Evolutionary conservation across 2,113 vertebrate genomes (phyloP).

Genomic region (Clarias batrachus): DNA sequence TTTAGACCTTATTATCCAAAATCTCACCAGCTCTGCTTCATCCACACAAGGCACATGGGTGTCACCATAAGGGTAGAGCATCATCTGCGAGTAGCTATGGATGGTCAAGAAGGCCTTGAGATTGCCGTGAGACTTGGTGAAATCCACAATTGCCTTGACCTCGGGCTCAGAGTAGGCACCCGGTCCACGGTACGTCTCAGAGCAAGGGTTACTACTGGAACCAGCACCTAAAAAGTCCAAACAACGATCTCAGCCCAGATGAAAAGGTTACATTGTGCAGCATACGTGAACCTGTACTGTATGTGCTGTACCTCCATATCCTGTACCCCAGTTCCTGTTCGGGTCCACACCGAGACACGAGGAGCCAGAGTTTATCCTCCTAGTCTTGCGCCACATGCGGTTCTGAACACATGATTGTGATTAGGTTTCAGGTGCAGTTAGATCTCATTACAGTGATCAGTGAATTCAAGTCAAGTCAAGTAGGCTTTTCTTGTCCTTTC

Average conservation of each 20-base stretch:
- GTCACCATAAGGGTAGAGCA: slow-evolving; percentile 90
- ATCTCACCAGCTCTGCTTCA: slow-evolving; percentile 80
- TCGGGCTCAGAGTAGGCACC: slow-evolving; percentile 82
- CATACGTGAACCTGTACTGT: background rate
- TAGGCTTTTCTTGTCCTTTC: no score
- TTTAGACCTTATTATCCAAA: background rate
- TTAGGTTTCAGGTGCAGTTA: background rate
- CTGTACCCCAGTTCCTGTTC: slow-evolving; percentile 87
- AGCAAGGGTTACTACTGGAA: slow-evolving; percentile 80
- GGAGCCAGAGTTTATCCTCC: slow-evolving; percentile 72
- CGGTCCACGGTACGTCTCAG: slow-evolving; percentile 79
- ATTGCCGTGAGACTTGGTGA: slow-evolving; percentile 81
- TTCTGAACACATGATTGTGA: slow-evolving; percentile 67
- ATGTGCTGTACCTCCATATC: slow-evolving; percentile 79
- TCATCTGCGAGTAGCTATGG: slow-evolving; percentile 93
- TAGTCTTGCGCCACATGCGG: slow-evolving; percentile 90
- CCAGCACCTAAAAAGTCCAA: slow-evolving; percentile 69
- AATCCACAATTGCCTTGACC: slow-evolving; percentile 91
- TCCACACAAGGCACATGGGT: slow-evolving; percentile 61
- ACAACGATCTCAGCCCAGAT: background rate
- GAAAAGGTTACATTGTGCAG: background rate
- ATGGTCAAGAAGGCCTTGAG: slow-evolving; percentile 91
- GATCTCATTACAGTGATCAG: background rate
- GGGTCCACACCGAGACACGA: slow-evolving; percentile 82
- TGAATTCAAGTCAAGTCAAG: background rate